Evolutionary conservation across 2,797 vertebrate species (phyloP).

Genomic region (Cephalopachus bancanus): DNA sequence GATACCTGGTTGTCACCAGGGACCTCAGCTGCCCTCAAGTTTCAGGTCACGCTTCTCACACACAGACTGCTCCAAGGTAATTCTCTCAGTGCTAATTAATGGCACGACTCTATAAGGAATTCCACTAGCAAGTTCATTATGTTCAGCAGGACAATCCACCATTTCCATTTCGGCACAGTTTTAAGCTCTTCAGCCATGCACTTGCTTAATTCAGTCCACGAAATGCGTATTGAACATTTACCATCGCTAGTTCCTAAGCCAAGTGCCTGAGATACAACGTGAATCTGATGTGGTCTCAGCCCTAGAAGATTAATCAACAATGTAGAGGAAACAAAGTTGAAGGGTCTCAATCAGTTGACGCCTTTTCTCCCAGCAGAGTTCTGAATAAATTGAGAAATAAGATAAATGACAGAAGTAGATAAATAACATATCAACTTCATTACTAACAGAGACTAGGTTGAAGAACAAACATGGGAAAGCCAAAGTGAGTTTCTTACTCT

Average conservation of each 20-base stretch:
- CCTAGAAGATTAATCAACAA: not conserved
- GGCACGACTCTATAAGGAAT: not conserved
- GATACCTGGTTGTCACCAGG: not conserved
- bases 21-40: not conserved
- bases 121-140: not conserved
- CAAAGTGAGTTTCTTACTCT: not conserved
- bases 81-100: not conserved
- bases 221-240: not conserved
- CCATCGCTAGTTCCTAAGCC: not conserved
- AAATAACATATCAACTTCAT: not conserved
- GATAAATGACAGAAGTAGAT: not conserved
- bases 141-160: not conserved
- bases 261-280: not conserved
- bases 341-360: not conserved
- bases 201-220: not conserved
- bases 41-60: not conserved
- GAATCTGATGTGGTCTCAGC: not conserved
- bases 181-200: not conserved
- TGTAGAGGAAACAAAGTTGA: not conserved
- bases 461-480: not conserved
- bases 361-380: not conserved
- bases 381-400: conserved; percentile 25
- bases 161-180: not conserved
- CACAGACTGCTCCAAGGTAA: not conserved
- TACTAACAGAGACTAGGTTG: not conserved